A percentile compares a stretch with the other conserved stretches of the same genome.
These are phyloP conservation scores for Canis aureus DNA, from an alignment of 2,113 vertebrate genomes.

Conservation along the genomic window DNA sequence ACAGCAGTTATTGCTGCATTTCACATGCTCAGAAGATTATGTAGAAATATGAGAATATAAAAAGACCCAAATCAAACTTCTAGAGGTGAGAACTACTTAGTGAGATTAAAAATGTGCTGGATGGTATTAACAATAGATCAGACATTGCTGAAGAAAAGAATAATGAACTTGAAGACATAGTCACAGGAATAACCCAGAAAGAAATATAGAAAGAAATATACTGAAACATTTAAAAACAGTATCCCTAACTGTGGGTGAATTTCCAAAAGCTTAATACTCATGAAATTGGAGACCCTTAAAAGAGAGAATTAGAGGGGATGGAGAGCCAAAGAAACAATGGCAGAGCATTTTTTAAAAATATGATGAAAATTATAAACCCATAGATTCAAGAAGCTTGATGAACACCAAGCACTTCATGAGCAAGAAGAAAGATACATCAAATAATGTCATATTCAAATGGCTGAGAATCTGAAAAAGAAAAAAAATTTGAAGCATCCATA, in stretches of 20 bases:
- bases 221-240: not conserved
- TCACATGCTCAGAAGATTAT: not conserved
- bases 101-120: not conserved
- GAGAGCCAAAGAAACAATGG: not conserved
- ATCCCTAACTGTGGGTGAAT: not conserved
- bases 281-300: not conserved
- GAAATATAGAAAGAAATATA: not conserved
- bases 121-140: not conserved
- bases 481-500: not conserved
- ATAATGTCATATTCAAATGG: not conserved
- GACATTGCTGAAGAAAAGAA: not conserved
- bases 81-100: not conserved
- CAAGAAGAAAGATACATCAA: not conserved
- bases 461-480: not conserved
- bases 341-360: not conserved
- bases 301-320: not conserved
- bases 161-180: not conserved
- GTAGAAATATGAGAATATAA: not conserved
- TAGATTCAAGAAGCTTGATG: not conserved
- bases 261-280: not conserved
- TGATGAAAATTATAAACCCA: not conserved
- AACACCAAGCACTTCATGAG: not conserved
- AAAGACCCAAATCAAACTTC: not conserved
- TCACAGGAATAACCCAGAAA: not conserved
- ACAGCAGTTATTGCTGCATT: not conserved